These are phyloP conservation scores for Rhyacophila evoluta DNA, from an alignment of 2,888 invertebrate species.

Conservation along the genomic window DNA sequence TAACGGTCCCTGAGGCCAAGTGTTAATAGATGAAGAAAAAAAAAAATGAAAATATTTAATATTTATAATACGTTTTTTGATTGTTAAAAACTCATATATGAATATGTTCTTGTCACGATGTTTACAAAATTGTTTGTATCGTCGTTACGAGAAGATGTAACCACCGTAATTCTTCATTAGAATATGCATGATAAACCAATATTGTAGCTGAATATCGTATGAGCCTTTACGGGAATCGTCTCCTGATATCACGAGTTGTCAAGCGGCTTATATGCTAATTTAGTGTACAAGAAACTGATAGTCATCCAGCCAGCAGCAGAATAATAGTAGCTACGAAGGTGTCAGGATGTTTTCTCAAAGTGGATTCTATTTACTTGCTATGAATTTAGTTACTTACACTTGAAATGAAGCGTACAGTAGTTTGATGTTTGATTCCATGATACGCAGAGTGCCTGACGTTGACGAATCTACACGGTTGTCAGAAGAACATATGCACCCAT, in stretches of 20 bases:
- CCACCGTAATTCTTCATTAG: not conserved
- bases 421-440: slow-evolving; percentile 1
- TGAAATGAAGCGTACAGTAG: slow-evolving; percentile 33
- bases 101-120: not conserved
- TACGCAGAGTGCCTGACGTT: slow-evolving; percentile 26
- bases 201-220: slow-evolving; percentile 3
- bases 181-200: slow-evolving; percentile 7
- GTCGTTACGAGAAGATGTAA: not conserved
- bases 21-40: too few species aligned
- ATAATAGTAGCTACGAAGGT: not conserved
- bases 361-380: not conserved
- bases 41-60: too few species aligned
- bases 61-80: too few species aligned
- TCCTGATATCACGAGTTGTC: not conserved
- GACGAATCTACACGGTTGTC: slow-evolving; percentile 11
- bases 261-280: slow-evolving; percentile 23
- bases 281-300: not conserved
- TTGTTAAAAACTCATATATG: too few species aligned
- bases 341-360: not conserved
- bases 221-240: not conserved
- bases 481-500: not conserved
- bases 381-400: slow-evolving; percentile 16
- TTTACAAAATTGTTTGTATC: not conserved
- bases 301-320: not conserved
- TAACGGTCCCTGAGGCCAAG: too few species aligned